Evolutionary conservation across 2,888 invertebrate species (phyloP).

Genomic region (Anaspis maculata): DNA sequence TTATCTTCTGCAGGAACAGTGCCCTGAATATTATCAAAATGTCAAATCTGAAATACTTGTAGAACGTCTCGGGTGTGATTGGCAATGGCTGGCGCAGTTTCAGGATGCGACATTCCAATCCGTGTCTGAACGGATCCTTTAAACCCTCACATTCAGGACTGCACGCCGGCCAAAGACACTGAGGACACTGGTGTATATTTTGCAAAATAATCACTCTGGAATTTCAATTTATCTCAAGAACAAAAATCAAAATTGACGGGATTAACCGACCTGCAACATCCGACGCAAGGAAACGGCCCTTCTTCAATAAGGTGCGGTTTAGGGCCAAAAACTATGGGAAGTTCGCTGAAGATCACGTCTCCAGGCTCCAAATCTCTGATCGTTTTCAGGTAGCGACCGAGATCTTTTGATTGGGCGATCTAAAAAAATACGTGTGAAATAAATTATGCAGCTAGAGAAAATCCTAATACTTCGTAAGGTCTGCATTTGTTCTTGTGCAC

Average conservation of each 20-base stretch:
- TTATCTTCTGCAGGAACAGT: constrained; percentile 49
- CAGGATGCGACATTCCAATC: constrained; percentile 53
- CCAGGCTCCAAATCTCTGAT: constrained; percentile 60
- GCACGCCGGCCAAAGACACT: constrained; percentile 69
- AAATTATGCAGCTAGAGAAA: constrained; percentile 5
- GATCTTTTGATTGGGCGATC: constrained; percentile 44
- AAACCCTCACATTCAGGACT: constrained; percentile 54
- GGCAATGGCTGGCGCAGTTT: constrained; percentile 18
- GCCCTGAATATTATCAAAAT: constrained; percentile 58
- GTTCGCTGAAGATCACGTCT: constrained; percentile 58
- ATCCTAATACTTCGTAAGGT: constrained; percentile 49
- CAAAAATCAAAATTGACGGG: no score
- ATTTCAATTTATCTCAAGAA: no score
- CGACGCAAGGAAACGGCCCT: constrained; percentile 59
- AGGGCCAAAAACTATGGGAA: constrained; percentile 58
- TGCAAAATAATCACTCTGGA: constrained; percentile 12
- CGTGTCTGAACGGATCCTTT: constrained; percentile 52
- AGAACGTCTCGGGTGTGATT: constrained; percentile 1
- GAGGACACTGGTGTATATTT: constrained; percentile 23
- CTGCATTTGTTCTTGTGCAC: constrained; percentile 57
- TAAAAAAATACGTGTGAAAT: no score
- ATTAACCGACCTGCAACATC: constrained; percentile 68
- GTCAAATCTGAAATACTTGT: constrained; percentile 49
- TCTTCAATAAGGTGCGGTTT: constrained; percentile 52
- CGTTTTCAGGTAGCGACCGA: constrained; percentile 58